Base-by-base conservation (phyloP, 2,797 vertebrate genomes). In the Anguilla anguilla region DNA sequence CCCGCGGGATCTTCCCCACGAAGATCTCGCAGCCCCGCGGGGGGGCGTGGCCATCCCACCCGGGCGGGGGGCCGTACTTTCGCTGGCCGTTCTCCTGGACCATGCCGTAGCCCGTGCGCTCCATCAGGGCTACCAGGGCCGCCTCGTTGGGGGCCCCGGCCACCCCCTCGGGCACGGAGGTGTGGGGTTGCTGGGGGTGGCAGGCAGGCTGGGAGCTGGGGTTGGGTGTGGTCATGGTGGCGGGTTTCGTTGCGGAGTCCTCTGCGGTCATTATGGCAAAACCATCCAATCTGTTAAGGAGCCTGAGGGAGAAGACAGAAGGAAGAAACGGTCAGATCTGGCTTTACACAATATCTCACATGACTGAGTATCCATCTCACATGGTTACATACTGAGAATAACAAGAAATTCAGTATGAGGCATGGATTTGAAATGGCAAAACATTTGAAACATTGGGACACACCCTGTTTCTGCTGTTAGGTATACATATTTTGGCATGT, bases 1-100 rank as follows among this genome's bases (percentile, higher is more conserved):
- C 99, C 0, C 99, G 97, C 0, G 99, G 98, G 92, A 99, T 99
- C 95, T 99, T 99, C 79, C 98, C 99, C 88, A 99, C 98, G 72
- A 99, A 99, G 90, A 99, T 99, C 90, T 99, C 98, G 5, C 99
- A 99, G 88, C 99, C 99, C 0, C 99, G 96, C n/a, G 96, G 98
- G 3, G 99, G 99, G 81, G 97, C 96, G 1, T 94, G 67, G 2
- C 96, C 97, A 15, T 97, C 98, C 98, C 99, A 99, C 55, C 97
- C 97, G 0, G 99, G 99, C 11, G 99, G 98, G 0, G 99, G 99
- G 0, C 98, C 98, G 0, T 99, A 99, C 93, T 99, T 99, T 88
- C 99, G 98, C 59, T 99, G 99, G 84, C 99, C 99, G 0, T 99
- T 99, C 95, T 99, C 99, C 92, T 99, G 99, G 85, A 98, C 96